Evolutionary conservation across 2,113 vertebrate species (phyloP), one percentile per base, ranked within the genome.

Genomic region (Peromyscus maniculatus): DNA sequence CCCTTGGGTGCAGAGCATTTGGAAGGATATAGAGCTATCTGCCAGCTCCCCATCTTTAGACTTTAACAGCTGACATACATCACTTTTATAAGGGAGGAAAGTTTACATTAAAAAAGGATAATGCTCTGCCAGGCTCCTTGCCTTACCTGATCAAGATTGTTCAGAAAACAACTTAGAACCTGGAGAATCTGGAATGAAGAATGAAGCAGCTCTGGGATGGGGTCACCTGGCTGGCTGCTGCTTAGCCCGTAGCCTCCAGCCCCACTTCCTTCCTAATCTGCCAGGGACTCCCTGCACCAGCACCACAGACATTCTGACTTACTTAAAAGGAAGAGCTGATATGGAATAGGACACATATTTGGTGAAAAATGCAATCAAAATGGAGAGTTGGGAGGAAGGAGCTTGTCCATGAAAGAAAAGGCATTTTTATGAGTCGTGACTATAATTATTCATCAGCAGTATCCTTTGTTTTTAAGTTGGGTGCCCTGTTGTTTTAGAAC

Each of bases 371-470:
- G 62, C 83, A 21, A 52, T 78, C 4, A 5, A 78, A 69, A 84
- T 77, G 80, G 91, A 75, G 5, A 82, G 55, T 0, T 16, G 26
- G n/a, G n/a, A 13, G 59, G 43, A 43, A 64, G 66, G n/a, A 55
- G 77, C 43, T 43, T 39, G 31, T n/a, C 19, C 62, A 43, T 19
- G 55, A 13, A 36, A n/a, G 31, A 24, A 10, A 22, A 24, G 21
- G 79, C 2, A 21, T 12, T 55, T 19, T 94, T 95, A 87, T 97
- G 96, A 62, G 96, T 90, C 52, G 36, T 46, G 49, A 80, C 16
- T 74, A 4, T 36, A 87, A 83, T 21, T 87, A 24, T 24, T 28
- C 22, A 43, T 83, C 82, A 71, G 13, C 28, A 49, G 43, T 8
- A 15, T 49, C 89, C 21, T 57, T 80, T 86, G 89, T 78, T 82